Conservation (phyloP, 2,888 invertebrate genomes). For the Latheticus oryzae region DNA sequence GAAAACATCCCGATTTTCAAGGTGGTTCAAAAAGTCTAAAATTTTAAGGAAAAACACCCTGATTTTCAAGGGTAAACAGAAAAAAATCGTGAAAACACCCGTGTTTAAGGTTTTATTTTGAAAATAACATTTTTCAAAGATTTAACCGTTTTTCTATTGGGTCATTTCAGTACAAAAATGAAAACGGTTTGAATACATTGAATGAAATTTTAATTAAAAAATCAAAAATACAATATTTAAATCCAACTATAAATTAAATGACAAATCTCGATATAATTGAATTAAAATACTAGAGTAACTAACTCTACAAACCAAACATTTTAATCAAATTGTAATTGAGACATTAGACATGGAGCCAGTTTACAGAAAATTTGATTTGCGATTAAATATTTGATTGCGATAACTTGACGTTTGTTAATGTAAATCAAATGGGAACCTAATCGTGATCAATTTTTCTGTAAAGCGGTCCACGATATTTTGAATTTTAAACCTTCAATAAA, state of each 20-base stretch:
- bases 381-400: constrained; percentile 17
- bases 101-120: no score
- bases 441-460: constrained; percentile 27
- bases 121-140: no score
- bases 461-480: constrained; percentile 23
- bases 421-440: constrained; percentile 28
- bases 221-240: constrained; percentile 24
- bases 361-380: constrained; percentile 28
- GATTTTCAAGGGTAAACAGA: no score
- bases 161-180: no score
- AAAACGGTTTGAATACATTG: constrained; percentile 23
- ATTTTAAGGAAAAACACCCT: no score
- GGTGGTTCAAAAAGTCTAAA: no score
- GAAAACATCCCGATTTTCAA: no score
- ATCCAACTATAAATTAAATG: constrained; percentile 22
- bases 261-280: constrained; percentile 19
- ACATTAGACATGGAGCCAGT: constrained; percentile 16
- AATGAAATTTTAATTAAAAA: constrained; percentile 20
- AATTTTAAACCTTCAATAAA: constrained; percentile 3
- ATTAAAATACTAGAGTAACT: constrained; percentile 27
- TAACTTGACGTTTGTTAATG: constrained; percentile 11
- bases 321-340: constrained; percentile 21
- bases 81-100: no score
- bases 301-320: constrained; percentile 20
- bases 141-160: no score